These are phyloP conservation scores for Stomatorhinus walkeri DNA, from an alignment of 2,797 vertebrate species.

Conservation along the genomic window DNA sequence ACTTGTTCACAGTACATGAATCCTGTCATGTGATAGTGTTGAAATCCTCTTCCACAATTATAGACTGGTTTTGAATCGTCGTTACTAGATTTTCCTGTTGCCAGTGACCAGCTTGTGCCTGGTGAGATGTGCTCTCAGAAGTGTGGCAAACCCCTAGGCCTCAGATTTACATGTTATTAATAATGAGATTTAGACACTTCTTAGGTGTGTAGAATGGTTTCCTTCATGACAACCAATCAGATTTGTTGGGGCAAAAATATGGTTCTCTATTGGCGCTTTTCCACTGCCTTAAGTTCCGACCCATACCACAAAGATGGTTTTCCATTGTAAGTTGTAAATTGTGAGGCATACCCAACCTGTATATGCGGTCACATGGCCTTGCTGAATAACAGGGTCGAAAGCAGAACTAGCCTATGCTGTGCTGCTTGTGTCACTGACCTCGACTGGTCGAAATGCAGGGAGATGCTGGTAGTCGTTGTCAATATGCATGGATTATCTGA, in stretches of 20 bases:
- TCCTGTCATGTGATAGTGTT: background rate
- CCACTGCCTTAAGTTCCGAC: background rate
- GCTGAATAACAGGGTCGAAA: background rate
- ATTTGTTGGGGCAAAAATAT: background rate
- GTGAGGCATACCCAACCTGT: background rate
- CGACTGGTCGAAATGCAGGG: background rate
- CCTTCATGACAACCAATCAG: background rate
- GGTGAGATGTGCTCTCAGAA: background rate
- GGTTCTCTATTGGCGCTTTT: background rate
- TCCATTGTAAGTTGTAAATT: background rate
- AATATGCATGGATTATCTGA: background rate
- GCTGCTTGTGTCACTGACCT: background rate
- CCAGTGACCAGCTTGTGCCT: background rate
- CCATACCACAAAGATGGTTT: background rate
- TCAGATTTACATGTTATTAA: background rate
- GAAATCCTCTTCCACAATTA: background rate
- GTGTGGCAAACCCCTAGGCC: background rate
- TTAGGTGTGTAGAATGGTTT: background rate
- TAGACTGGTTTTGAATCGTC: background rate
- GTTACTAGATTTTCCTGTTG: background rate
- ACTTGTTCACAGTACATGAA: background rate
- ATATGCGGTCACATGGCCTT: background rate
- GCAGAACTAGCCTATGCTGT: background rate
- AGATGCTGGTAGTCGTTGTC: background rate
- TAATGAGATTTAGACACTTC: background rate